Evolutionary conservation across 2,888 invertebrate species (phyloP).

Genomic region (Vandiemenella viatica): DNA sequence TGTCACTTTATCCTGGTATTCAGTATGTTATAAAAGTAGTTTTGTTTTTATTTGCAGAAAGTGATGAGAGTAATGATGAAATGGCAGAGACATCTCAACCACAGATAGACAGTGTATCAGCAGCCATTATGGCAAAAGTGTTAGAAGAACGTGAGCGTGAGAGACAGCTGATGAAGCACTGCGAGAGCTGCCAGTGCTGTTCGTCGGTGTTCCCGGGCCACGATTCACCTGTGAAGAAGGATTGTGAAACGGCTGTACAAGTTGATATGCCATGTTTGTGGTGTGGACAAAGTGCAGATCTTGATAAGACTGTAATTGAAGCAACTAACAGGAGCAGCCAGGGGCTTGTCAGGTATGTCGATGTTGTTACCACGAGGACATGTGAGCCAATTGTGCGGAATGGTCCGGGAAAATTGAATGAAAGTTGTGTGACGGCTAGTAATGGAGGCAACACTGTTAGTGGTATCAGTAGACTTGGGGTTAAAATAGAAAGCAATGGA

Average conservation of each 20-base stretch:
- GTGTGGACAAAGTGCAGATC: too few relatives aligned
- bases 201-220: too few relatives aligned
- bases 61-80: constrained; percentile 26
- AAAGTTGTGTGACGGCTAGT: neutral
- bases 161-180: constrained; percentile 59
- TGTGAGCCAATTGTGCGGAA: neutral
- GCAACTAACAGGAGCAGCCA: constrained; percentile 8
- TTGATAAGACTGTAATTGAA: neutral
- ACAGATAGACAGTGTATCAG: constrained; percentile 62
- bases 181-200: constrained; percentile 65
- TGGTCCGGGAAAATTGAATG: neutral
- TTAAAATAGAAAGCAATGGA: neutral
- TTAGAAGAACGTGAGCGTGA: constrained; percentile 76
- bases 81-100: too few relatives aligned
- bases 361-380: constrained; percentile 5
- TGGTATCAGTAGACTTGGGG: neutral
- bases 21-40: too few relatives aligned
- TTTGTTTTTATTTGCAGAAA: constrained; percentile 14
- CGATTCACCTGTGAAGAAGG: neutral
- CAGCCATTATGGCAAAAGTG: constrained; percentile 82
- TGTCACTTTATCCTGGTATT: too few relatives aligned
- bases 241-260: constrained; percentile 5
- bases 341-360: constrained; percentile 11
- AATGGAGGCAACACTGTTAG: too few relatives aligned
- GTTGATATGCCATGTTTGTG: too few relatives aligned